Percentiles rank a stretch among this genome's conserved stretches.
These are phyloP conservation scores for Cynodonichthys magdalenae DNA, from an alignment of 2,797 vertebrate genomes.

Conservation along the genomic window DNA sequence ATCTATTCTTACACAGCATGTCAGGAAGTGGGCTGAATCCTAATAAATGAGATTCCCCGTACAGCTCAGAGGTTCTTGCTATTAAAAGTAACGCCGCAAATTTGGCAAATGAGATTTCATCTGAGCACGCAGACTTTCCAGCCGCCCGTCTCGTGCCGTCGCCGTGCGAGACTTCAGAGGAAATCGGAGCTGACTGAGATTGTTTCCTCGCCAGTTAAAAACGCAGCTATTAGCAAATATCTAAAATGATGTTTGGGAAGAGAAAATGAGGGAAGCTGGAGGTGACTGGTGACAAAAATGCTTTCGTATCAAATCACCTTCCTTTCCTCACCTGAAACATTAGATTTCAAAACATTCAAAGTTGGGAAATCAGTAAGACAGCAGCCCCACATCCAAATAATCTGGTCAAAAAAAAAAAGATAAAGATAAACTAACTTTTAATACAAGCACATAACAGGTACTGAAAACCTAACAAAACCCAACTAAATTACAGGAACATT, in stretches of 20 bases:
- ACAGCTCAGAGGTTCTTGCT: conserved; percentile 29
- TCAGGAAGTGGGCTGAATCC: conserved; percentile 63
- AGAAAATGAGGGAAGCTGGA: conserved; percentile 2
- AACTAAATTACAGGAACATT: no score
- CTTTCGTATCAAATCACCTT: background rate
- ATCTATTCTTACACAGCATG: conserved; percentile 62
- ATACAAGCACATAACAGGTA: no score
- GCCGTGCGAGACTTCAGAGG: conserved; percentile 22
- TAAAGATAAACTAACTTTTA: no score
- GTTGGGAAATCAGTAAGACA: no score
- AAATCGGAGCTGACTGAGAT: conserved; percentile 18
- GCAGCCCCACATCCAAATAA: no score
- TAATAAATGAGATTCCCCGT: conserved; percentile 55
- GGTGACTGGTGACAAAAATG: conserved; percentile 2
- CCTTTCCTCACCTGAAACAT: background rate
- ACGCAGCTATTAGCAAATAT: conserved; percentile 27
- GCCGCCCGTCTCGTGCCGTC: conserved; percentile 24
- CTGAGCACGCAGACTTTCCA: conserved; percentile 9
- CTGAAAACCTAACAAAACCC: no score
- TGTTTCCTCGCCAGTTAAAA: conserved; percentile 14
- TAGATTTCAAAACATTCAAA: conserved; percentile 9
- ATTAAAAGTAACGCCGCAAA: conserved; percentile 36
- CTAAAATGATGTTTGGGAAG: conserved; percentile 14
- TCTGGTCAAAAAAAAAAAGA: no score
- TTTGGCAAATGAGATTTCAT: conserved; percentile 49